A percentile compares a stretch with the other conserved stretches of the same genome.
phyloP scores from a whole-genome alignment of 1,140 invertebrate species.

The Drosophila bocki region DNA sequence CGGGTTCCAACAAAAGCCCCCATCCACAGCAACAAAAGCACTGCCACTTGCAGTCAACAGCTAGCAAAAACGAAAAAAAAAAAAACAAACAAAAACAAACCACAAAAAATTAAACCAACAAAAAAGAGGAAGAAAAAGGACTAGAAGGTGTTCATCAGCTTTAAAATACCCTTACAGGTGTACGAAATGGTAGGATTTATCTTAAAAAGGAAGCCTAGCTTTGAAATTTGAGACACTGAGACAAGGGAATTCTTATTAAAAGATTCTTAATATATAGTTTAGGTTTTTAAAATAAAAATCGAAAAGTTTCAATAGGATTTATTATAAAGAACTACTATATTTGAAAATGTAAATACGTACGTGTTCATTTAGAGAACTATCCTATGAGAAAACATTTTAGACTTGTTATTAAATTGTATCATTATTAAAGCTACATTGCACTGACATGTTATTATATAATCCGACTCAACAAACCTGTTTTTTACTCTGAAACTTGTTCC shows the following conservation, averaged over 20 bases:
- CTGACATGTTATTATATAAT: constrained; percentile 2
- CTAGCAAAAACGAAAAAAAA: constrained; percentile 18
- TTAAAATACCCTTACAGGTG: constrained; percentile 4
- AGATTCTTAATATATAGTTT: neutral
- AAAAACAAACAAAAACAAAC: constrained; percentile 13
- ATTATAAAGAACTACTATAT: neutral
- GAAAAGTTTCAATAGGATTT: neutral
- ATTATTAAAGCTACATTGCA: neutral
- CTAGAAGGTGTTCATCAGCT: neutral
- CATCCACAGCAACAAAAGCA: constrained; percentile 42
- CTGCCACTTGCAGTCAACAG: constrained; percentile 37
- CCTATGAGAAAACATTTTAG: neutral
- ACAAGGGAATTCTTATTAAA: too few relatives aligned
- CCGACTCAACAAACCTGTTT: constrained; percentile 15
- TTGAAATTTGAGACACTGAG: too few relatives aligned
- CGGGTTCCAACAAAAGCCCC: constrained; percentile 28
- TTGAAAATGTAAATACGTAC: neutral
- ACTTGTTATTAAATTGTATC: neutral
- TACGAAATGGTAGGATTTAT: neutral
- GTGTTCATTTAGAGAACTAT: neutral
- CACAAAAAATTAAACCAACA: constrained; percentile 45
- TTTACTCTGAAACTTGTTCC: constrained; percentile 5
- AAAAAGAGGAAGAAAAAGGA: constrained; percentile 11
- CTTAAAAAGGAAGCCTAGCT: neutral
- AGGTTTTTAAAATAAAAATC: neutral